Conservation (phyloP, 1,140 invertebrate species). For the Coenobita brevimanus region DNA sequence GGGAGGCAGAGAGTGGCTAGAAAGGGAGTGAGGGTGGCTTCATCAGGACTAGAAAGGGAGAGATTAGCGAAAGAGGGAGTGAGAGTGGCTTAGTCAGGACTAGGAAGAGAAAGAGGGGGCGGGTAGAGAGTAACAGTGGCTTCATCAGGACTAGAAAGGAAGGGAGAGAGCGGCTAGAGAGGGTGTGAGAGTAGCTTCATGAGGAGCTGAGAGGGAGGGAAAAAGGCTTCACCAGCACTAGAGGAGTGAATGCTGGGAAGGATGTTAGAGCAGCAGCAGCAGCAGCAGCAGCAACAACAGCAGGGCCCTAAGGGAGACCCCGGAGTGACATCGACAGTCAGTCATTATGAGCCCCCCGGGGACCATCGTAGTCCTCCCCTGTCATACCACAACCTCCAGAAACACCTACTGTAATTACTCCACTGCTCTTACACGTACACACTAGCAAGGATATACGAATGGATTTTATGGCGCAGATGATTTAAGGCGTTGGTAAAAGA, state of each 20-base stretch:
- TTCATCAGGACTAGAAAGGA: not conserved
- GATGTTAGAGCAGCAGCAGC: not conserved
- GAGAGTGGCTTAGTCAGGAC: slow-evolving; percentile 5
- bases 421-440: too few species aligned
- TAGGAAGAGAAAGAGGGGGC: slow-evolving; percentile 17
- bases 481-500: too few species aligned
- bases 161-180: not conserved
- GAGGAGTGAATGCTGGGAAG: not conserved
- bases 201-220: not conserved
- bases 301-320: not conserved
- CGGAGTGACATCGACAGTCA: too few species aligned
- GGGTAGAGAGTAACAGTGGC: not conserved
- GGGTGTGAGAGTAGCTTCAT: not conserved
- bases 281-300: not conserved
- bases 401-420: too few species aligned
- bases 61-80: not conserved
- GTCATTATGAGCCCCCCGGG: too few species aligned
- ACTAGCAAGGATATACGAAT: too few species aligned
- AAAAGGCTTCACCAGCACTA: not conserved
- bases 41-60: not conserved
- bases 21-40: not conserved
- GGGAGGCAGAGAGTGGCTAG: not conserved
- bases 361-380: too few species aligned
- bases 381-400: too few species aligned
- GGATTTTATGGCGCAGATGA: too few species aligned